Evolutionary conservation across 1,140 invertebrate species (phyloP).

Genomic region (Drosophila subobscura): DNA sequence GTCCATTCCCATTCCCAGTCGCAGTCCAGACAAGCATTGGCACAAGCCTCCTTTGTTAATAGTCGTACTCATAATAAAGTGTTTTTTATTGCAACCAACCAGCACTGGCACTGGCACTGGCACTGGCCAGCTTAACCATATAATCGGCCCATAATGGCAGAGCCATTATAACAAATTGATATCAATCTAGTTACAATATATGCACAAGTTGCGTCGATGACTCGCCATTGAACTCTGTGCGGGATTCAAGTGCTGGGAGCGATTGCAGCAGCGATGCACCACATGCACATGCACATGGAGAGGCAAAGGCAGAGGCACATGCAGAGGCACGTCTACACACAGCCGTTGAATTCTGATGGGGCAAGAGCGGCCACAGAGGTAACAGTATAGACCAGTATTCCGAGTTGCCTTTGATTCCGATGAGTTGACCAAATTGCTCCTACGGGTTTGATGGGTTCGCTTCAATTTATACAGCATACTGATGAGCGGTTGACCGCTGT

Average conservation of each 20-base stretch:
- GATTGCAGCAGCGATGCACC: conserved; percentile 17
- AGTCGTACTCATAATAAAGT: conserved; percentile 56
- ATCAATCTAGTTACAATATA: conserved; percentile 77
- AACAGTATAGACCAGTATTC: conserved; percentile 80
- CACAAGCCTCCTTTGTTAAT: conserved; percentile 16
- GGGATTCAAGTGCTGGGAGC: conserved; percentile 5
- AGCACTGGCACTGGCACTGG: no score
- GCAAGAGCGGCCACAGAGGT: conserved; percentile 54
- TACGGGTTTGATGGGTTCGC: no score
- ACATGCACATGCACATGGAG: neutral
- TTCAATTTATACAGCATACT: no score
- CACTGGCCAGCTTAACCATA: conserved; percentile 51
- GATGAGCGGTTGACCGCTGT: no score
- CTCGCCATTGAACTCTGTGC: conserved; percentile 49
- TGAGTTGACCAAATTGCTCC: no score
- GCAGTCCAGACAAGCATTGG: neutral
- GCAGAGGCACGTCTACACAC: conserved; percentile 25
- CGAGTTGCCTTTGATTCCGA: no score
- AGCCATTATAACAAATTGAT: conserved; percentile 76
- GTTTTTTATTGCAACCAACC: conserved; percentile 62
- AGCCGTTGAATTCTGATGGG: conserved; percentile 39
- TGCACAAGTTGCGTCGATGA: conserved; percentile 60
- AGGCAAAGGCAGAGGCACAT: conserved; percentile 7
- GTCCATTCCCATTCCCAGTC: no score
- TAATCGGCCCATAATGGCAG: conserved; percentile 70